Evolutionary conservation across 2,888 invertebrate species (phyloP).

Genomic region (Rotaria macrura): DNA sequence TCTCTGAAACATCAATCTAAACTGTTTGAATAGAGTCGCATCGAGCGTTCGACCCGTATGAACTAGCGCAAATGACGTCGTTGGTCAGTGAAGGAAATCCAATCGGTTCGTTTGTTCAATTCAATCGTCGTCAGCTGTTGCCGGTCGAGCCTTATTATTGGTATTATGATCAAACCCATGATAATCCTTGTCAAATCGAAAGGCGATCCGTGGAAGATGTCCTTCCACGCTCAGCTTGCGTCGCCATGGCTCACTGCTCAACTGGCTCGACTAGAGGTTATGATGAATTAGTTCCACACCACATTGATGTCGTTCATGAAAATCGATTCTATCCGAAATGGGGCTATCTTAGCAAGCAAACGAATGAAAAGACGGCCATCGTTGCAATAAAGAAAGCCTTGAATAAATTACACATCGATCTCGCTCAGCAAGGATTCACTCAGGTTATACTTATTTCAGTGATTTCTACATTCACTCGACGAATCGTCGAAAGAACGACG

Average conservation of each 20-base stretch:
- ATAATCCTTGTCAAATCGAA: slow-evolving; percentile 62
- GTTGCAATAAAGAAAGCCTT: slow-evolving; percentile 13
- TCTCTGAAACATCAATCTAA: too few species aligned
- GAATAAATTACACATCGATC: slow-evolving; percentile 28
- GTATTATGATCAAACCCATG: slow-evolving; percentile 91
- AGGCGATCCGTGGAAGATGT: slow-evolving; percentile 67
- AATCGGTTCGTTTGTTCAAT: slow-evolving; percentile 51
- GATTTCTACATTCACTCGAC: too few species aligned
- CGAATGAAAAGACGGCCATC: slow-evolving; percentile 27
- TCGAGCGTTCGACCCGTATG: too few species aligned
- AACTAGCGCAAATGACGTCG: too few species aligned
- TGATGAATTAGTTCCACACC: slow-evolving; percentile 90
- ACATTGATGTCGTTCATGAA: slow-evolving; percentile 90
- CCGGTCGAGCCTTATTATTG: slow-evolving; percentile 79
- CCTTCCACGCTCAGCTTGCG: slow-evolving; percentile 74
- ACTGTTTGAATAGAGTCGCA: too few species aligned
- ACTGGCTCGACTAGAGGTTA: slow-evolving; percentile 86
- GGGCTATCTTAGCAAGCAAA: slow-evolving; percentile 53
- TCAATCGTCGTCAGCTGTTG: slow-evolving; percentile 59
- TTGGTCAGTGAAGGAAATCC: too few species aligned
- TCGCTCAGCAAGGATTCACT: neutral
- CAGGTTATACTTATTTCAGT: neutral
- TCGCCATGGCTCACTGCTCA: slow-evolving; percentile 83
- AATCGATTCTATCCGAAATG: slow-evolving; percentile 70
- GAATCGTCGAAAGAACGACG: too few species aligned